Evolutionary conservation across 2,888 invertebrate species (phyloP).

Genomic region (Conus canariensis): DNA sequence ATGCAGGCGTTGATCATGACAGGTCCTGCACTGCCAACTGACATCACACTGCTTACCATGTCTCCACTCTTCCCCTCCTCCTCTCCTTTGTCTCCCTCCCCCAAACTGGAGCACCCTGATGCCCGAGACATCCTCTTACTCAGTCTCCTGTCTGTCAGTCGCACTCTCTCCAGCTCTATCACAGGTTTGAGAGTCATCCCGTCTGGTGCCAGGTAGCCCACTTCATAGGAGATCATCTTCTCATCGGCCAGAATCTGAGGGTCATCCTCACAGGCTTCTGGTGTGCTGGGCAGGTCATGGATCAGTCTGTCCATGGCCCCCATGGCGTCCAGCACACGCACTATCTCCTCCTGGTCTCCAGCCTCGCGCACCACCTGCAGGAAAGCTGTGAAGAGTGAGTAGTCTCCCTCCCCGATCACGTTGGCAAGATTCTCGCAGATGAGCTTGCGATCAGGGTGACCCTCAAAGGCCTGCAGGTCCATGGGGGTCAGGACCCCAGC

Average conservation of each 20-base stretch:
- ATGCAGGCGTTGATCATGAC: slow-evolving; percentile 74
- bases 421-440: slow-evolving; percentile 68
- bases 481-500: slow-evolving; percentile 59
- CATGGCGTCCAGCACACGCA: slow-evolving; percentile 64
- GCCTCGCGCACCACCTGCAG: slow-evolving; percentile 66
- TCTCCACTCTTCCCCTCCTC: slow-evolving; percentile 43
- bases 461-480: slow-evolving; percentile 64
- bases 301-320: slow-evolving; percentile 68
- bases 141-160: slow-evolving; percentile 57
- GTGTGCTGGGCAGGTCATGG: slow-evolving; percentile 58
- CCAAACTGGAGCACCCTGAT: slow-evolving; percentile 64
- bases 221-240: slow-evolving; percentile 70
- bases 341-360: slow-evolving; percentile 64
- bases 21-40: slow-evolving; percentile 50
- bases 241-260: slow-evolving; percentile 69
- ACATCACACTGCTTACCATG: neutral
- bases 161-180: slow-evolving; percentile 69
- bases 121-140: slow-evolving; percentile 63
- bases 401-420: slow-evolving; percentile 60
- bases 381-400: slow-evolving; percentile 65
- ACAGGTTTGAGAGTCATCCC: slow-evolving; percentile 68
- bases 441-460: slow-evolving; percentile 65
- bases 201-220: slow-evolving; percentile 70
- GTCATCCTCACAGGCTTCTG: slow-evolving; percentile 23
- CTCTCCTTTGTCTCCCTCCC: slow-evolving; percentile 51